Evolutionary conservation across 2,797 vertebrate species (phyloP).

Genomic region (Catostomus latipinnis): DNA sequence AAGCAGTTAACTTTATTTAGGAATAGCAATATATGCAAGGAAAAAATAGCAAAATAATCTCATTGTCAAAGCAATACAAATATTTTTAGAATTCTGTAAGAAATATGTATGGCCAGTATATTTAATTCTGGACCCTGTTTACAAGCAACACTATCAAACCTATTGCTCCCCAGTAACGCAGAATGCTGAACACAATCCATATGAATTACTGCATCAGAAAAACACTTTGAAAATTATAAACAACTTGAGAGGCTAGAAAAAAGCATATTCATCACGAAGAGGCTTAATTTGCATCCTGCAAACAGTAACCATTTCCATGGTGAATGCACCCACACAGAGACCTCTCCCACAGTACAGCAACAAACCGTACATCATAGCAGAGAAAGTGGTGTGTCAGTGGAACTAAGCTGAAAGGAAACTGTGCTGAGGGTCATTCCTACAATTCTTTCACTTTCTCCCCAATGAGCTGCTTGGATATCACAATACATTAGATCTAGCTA

Average conservation of each 20-base stretch:
- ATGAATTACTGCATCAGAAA: slow-evolving; percentile 45
- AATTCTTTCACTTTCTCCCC: not conserved
- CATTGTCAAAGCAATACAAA: no score
- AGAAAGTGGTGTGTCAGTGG: slow-evolving; percentile 17
- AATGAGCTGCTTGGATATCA: not conserved
- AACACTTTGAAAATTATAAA: slow-evolving; percentile 57
- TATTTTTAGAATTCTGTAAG: no score
- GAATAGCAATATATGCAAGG: no score
- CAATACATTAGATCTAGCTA: not conserved
- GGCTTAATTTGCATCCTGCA: slow-evolving; percentile 50
- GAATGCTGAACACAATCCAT: slow-evolving; percentile 47
- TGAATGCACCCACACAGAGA: slow-evolving; percentile 62
- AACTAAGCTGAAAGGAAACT: slow-evolving; percentile 5
- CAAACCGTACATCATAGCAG: slow-evolving; percentile 7
- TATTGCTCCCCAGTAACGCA: not conserved
- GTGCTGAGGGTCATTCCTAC: not conserved
- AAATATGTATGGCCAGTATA: no score
- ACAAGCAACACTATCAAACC: not conserved
- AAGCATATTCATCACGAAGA: slow-evolving; percentile 63
- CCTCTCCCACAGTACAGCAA: slow-evolving; percentile 39
- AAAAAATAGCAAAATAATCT: no score
- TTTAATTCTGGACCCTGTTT: slow-evolving; percentile 1
- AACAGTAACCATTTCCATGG: slow-evolving; percentile 60
- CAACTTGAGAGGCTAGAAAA: slow-evolving; percentile 64
- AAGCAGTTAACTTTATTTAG: no score